These are phyloP conservation scores for Spilogale gracilis DNA, from an alignment of 2,113 vertebrate species.

Conservation along the genomic window DNA sequence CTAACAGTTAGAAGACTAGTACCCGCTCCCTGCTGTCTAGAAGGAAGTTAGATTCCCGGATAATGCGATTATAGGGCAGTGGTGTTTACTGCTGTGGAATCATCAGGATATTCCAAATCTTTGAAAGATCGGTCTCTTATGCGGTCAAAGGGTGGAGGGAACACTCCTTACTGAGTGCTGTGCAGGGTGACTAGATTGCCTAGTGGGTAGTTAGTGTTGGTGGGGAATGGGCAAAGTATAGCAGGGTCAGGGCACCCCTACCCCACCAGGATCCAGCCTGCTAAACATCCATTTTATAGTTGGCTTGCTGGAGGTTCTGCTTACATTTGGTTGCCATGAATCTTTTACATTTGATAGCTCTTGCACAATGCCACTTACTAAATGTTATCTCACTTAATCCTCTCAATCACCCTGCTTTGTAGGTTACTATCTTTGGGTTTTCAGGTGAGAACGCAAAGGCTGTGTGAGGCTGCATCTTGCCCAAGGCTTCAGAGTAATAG, in stretches of 20 bases:
- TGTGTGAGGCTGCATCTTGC: neutral
- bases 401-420: conserved; percentile 20
- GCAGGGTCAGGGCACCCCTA: neutral
- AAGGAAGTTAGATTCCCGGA: conserved; percentile 42
- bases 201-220: neutral
- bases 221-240: neutral
- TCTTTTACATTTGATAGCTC: neutral
- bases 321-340: neutral
- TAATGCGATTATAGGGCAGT: conserved; percentile 10
- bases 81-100: conserved; percentile 1
- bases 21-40: neutral
- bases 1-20: conserved; percentile 7
- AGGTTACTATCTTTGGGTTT: conserved; percentile 29
- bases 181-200: neutral
- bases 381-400: conserved; percentile 29
- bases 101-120: neutral
- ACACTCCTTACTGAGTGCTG: neutral
- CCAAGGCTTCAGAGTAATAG: neutral
- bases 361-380: neutral
- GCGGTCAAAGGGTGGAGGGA: neutral
- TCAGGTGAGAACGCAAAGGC: neutral
- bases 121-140: conserved; percentile 31
- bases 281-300: conserved; percentile 14
- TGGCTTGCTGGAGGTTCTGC: neutral
- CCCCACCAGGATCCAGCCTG: neutral